Evolutionary conservation across 2,888 invertebrate genomes (phyloP).

Genomic region (Xestobium rufovillosum): DNA sequence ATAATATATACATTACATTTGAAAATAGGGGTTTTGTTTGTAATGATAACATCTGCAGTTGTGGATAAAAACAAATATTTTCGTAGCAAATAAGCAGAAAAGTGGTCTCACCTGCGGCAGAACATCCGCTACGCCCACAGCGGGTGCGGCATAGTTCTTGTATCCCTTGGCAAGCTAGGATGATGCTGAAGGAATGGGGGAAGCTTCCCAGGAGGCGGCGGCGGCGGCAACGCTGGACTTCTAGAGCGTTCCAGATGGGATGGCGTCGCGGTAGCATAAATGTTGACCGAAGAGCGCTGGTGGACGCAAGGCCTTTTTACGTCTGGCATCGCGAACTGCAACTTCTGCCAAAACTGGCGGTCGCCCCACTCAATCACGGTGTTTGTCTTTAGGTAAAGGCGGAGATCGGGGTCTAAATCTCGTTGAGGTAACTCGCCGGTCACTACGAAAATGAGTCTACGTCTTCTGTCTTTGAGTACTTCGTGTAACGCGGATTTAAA

Average conservation of each 20-base stretch:
- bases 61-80: no score
- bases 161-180: conserved; percentile 44
- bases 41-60: no score
- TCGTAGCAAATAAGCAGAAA: conserved; percentile 6
- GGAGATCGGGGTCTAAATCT: conserved; percentile 84
- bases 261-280: conserved; percentile 57
- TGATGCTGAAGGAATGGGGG: conserved; percentile 48
- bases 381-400: conserved; percentile 83
- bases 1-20: no score
- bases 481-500: conserved; percentile 90
- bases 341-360: conserved; percentile 93
- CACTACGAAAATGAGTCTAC: conserved; percentile 82
- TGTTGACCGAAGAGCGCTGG: conserved; percentile 59
- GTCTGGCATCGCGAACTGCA: conserved; percentile 86
- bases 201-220: conserved; percentile 52
- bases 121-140: conserved; percentile 75
- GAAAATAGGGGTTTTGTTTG: no score
- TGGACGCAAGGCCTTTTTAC: conserved; percentile 56
- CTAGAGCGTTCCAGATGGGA: conserved; percentile 45
- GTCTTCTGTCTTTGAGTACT: conserved; percentile 77
- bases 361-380: conserved; percentile 92
- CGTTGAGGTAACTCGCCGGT: conserved; percentile 83
- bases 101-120: conserved; percentile 41
- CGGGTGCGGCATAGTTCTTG: conserved; percentile 59
- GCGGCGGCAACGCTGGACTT: conserved; percentile 55